phyloP scores from a whole-genome alignment of 2,797 vertebrate species.

The Malacoctenus gilli region DNA sequence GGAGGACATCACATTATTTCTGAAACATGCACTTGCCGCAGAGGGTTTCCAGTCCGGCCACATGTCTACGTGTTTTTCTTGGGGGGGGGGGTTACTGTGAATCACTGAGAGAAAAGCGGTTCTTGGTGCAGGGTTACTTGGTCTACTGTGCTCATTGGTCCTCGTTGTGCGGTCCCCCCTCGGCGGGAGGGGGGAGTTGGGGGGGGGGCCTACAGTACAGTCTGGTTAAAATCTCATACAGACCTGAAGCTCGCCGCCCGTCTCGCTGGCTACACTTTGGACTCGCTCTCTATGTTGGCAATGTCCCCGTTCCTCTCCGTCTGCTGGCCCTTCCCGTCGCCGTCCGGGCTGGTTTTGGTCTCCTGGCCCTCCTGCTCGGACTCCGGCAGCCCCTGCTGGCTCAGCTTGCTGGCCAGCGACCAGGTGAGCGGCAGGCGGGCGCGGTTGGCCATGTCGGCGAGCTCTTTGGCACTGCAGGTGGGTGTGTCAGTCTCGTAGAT shows the following conservation, averaged over 20 bases:
- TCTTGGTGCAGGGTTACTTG: conserved; percentile 60
- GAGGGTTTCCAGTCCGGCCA: conserved; percentile 58
- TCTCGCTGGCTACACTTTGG: conserved; percentile 86
- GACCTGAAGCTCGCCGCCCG: conserved; percentile 6
- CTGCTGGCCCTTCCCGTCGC: conserved; percentile 82
- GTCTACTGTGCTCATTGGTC: conserved; percentile 65
- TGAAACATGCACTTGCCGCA: conserved; percentile 79
- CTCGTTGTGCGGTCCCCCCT: conserved; percentile 22
- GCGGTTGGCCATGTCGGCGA: conserved; percentile 86
- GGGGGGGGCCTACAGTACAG: conserved; percentile 22
- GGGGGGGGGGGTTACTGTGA: conserved; percentile 30
- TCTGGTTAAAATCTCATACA: conserved; percentile 24
- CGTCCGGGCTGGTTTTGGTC: conserved; percentile 75
- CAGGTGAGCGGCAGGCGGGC: conserved; percentile 92
- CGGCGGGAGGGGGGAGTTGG: conserved; percentile 4
- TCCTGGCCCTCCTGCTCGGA: conserved; percentile 79
- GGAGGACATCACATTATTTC: conserved; percentile 70
- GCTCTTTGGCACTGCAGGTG: conserved; percentile 91
- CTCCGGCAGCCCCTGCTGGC: conserved; percentile 90
- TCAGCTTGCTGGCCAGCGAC: conserved; percentile 94
- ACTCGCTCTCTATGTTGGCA: conserved; percentile 92
- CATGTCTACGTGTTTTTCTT: conserved; percentile 43
- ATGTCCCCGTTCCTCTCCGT: conserved; percentile 93
- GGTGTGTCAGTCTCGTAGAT: conserved; percentile 98
- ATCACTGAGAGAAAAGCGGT: conserved; percentile 53